Evolutionary conservation across 1,140 invertebrate genomes (phyloP), one percentile per base, ranked within the genome.

Genomic region (Drosophila nikananu): DNA sequence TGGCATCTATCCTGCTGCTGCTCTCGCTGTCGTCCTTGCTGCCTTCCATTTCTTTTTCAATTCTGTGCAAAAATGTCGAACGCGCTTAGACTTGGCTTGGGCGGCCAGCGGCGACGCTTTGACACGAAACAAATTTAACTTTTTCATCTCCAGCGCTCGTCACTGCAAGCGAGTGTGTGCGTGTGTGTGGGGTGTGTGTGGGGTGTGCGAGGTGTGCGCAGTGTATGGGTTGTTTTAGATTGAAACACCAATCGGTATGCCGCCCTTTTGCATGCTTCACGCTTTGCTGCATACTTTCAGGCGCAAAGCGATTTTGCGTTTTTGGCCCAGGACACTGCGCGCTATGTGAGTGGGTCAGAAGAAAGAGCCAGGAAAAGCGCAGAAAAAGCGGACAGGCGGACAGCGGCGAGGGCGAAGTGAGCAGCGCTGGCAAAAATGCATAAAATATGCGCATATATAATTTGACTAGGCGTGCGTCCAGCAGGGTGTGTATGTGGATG

Each of bases 91-190:
- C 78, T 75, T 76, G 80, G 67, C 76, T 83, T 63, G 49, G 55
- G 65, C 75, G 75, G 68, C 80, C 78, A 66, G 49, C 62, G 83
- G 78, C 83, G 61, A 74, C 86, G 86, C 86, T 89, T 89, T 90
- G 86, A 90, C 86, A 90, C 79, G 86, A 89, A 89, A 89, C 86
- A 89, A 89, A 89, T 89, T 89, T 89, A 90, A 90, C 86, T 89
- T 89, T 89, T 89, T 90, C 86, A 89, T 89, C 86, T 89, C 81
- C 57, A 89, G 57, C 57, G 86, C 71, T 68, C 86, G 80, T 61
- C 78, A 70, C 59, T 60, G 58, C 46, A 25, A 54, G 25, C 55
- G 44, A 46, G 15, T 30, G 37, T 37, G 61, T 42, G 27, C 41
- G 57, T 12, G 42, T 44, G 39, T 19, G 37, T 25, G 27, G 27